These are phyloP conservation scores for Hoplodrina ambigua DNA, from an alignment of 2,888 invertebrate genomes.

Conservation along the genomic window DNA sequence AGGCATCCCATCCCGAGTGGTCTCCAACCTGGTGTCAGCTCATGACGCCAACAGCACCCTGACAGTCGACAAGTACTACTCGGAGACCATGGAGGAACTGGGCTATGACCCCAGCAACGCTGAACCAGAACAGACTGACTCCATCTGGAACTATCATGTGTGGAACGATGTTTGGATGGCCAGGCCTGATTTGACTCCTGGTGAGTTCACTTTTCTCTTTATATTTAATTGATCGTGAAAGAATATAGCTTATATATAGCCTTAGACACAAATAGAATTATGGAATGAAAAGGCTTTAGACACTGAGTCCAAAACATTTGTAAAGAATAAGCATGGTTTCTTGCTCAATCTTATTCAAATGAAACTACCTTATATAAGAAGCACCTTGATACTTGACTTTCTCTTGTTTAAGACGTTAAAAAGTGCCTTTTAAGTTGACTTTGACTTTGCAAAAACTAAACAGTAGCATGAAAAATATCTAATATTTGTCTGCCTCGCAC, in stretches of 20 bases:
- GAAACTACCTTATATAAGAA: too few relatives aligned
- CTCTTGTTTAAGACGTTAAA: too few relatives aligned
- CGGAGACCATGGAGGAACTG: conserved; percentile 91
- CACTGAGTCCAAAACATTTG: too few relatives aligned
- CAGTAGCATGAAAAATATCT: too few relatives aligned
- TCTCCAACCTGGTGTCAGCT: conserved; percentile 95
- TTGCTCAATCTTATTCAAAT: too few relatives aligned
- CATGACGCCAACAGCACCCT: conserved; percentile 95
- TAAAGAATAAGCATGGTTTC: too few relatives aligned
- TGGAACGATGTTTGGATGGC: conserved; percentile 98
- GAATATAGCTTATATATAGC: not conserved
- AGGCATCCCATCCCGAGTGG: conserved; percentile 95
- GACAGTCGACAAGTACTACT: conserved; percentile 95
- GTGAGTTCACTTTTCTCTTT: conserved; percentile 67
- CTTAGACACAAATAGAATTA: too few relatives aligned
- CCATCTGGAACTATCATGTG: conserved; percentile 97
- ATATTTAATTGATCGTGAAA: not conserved
- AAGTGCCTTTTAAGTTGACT: too few relatives aligned
- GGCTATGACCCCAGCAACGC: conserved; percentile 92
- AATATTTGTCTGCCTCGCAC: too few relatives aligned
- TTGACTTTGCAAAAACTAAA: not conserved
- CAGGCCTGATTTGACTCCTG: conserved; percentile 93
- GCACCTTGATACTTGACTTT: too few relatives aligned
- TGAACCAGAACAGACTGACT: conserved; percentile 91
- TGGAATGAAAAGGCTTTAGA: too few relatives aligned